A percentile compares a stretch with the other conserved stretches of the same genome.
These are phyloP conservation scores for Megalonaias nervosa DNA, from an alignment of 1,140 invertebrate species.

Conservation along the genomic window DNA sequence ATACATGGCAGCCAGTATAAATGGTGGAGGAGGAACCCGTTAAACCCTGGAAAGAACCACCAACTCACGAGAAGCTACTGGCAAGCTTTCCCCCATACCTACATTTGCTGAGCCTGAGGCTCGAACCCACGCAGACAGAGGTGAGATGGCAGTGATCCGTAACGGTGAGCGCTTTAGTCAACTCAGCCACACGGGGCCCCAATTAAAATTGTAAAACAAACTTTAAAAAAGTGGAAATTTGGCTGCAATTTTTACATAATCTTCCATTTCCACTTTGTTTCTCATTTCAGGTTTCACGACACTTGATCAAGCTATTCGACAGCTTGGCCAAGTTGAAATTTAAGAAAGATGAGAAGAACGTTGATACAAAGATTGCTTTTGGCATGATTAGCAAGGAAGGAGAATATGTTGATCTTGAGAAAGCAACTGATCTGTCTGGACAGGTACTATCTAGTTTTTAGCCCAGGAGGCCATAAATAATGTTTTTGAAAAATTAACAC, in stretches of 20 bases:
- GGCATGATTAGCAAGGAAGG: conserved; percentile 95
- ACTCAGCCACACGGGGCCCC: too few species aligned
- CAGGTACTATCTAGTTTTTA: conserved; percentile 75
- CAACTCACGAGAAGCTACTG: too few species aligned
- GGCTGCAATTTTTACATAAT: background rate
- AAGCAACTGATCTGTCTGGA: conserved; percentile 83
- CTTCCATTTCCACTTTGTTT: background rate
- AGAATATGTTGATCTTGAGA: conserved; percentile 86
- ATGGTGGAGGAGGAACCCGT: too few species aligned
- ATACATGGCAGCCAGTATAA: too few species aligned
- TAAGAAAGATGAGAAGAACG: conserved; percentile 74
- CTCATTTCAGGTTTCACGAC: conserved; percentile 74
- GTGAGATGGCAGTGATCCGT: too few species aligned
- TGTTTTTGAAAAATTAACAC: too few species aligned
- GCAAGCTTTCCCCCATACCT: too few species aligned
- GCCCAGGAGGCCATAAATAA: too few species aligned
- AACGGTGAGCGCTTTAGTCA: too few species aligned
- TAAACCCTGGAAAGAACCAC: too few species aligned
- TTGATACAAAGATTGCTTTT: conserved; percentile 75
- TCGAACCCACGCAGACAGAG: too few species aligned
- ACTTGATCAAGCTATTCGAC: conserved; percentile 95
- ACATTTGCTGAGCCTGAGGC: too few species aligned
- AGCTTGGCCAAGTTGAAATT: conserved; percentile 91
- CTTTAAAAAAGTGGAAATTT: background rate
- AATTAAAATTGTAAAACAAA: background rate